Percentiles rank a stretch among this genome's conserved stretches.
Evolutionary conservation across 2,113 vertebrate species (phyloP).

Genomic region (Todiramphus chloris): DNA sequence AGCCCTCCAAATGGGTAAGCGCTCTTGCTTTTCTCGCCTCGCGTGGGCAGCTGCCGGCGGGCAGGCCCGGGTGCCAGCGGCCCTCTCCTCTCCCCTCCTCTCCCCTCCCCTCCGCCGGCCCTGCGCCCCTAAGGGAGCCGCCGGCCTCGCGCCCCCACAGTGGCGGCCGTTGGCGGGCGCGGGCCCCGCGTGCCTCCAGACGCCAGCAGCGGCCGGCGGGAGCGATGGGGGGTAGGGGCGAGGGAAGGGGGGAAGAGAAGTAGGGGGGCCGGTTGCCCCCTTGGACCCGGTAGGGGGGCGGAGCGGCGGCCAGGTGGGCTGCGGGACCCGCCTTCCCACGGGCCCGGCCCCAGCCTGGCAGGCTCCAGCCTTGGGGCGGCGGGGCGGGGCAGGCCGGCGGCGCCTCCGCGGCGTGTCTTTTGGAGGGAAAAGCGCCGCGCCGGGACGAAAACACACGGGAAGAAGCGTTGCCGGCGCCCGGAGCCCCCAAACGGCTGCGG

Average conservation of each 20-base stretch:
- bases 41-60: not conserved
- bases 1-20: slow-evolving; percentile 52
- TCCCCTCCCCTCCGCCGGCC: not conserved
- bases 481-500: not conserved
- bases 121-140: too few relatives aligned
- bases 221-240: not conserved
- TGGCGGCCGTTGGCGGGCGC: not conserved
- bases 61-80: not conserved
- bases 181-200: not conserved
- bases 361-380: not conserved
- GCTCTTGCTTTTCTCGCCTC: not conserved
- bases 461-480: not conserved
- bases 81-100: not conserved
- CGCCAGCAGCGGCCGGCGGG: not conserved
- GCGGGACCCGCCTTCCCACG: not conserved
- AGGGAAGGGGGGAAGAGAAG: too few relatives aligned
- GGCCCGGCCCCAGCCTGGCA: not conserved
- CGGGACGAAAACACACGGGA: not conserved
- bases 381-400: not conserved
- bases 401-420: not conserved
- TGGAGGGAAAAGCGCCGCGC: not conserved
- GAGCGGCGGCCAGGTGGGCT: not conserved
- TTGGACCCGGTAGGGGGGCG: too few relatives aligned
- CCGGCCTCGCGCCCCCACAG: not conserved
- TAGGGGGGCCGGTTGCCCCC: not conserved